Evolutionary conservation across 2,888 invertebrate genomes (phyloP).

Genomic region (Anticlea derivata): DNA sequence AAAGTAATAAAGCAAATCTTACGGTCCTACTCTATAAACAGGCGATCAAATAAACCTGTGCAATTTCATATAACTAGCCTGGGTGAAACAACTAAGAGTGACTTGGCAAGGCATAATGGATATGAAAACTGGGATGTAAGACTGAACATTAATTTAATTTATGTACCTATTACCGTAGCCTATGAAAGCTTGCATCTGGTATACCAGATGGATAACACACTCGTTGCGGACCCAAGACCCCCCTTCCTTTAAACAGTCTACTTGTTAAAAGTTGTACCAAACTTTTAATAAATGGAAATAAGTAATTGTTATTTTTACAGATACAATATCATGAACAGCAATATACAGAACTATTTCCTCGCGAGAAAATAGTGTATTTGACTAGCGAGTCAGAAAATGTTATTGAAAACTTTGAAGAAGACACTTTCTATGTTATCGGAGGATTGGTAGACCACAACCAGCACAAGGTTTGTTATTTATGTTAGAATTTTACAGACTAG

Average conservation of each 20-base stretch:
- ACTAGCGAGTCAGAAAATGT: constrained; percentile 97
- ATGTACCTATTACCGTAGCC: too few relatives aligned
- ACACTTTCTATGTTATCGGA: constrained; percentile 96
- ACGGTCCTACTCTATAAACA: constrained; percentile 95
- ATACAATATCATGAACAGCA: constrained; percentile 87
- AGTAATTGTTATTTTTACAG: constrained; percentile 74
- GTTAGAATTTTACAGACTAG: not conserved
- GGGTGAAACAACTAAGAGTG: constrained; percentile 87
- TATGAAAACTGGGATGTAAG: constrained; percentile 96
- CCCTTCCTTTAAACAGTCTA: too few relatives aligned
- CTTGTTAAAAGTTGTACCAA: too few relatives aligned
- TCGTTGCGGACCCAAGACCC: too few relatives aligned
- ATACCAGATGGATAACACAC: too few relatives aligned
- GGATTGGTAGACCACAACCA: constrained; percentile 99
- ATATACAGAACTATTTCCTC: constrained; percentile 89
- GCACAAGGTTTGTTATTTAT: constrained; percentile 86
- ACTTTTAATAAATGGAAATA: too few relatives aligned
- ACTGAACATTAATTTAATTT: constrained; percentile 32
- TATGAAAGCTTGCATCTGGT: too few relatives aligned
- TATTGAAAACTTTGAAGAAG: constrained; percentile 88
- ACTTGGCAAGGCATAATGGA: constrained; percentile 92
- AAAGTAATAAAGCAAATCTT: constrained; percentile 96
- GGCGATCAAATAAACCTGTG: constrained; percentile 90
- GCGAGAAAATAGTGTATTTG: constrained; percentile 93
- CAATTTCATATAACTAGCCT: constrained; percentile 93